Conservation (phyloP, 1,140 invertebrate genomes). For the Leguminivora glycinivorella region DNA sequence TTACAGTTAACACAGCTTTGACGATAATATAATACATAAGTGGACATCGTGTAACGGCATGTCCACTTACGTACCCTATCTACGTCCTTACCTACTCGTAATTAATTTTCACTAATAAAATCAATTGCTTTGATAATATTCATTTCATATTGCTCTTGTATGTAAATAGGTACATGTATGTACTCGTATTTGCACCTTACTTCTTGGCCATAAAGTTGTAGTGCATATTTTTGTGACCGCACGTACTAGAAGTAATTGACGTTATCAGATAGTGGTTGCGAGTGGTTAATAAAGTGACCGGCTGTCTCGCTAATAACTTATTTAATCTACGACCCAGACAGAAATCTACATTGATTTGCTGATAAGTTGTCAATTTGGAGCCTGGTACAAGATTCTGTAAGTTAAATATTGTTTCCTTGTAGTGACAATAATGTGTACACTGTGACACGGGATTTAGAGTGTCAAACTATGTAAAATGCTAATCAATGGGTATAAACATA, state of each 20-base stretch:
- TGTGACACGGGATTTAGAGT: too few species aligned
- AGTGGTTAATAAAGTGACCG: conserved; percentile 13
- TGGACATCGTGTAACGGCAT: background rate
- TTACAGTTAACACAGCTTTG: background rate
- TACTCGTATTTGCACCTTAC: background rate
- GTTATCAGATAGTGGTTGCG: conserved; percentile 18
- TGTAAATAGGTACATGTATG: background rate
- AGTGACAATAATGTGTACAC: background rate
- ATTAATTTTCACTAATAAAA: background rate
- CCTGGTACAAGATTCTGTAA: conserved; percentile 10
- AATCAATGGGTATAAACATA: background rate
- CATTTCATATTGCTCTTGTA: background rate
- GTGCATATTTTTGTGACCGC: background rate
- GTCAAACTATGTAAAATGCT: background rate
- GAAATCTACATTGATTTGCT: conserved; percentile 26
- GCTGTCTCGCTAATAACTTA: conserved; percentile 15
- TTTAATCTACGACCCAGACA: conserved; percentile 13
- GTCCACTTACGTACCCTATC: background rate
- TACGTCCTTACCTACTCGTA: background rate
- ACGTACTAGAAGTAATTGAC: conserved; percentile 16
- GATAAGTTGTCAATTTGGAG: conserved; percentile 22
- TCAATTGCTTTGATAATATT: background rate
- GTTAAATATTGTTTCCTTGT: conserved; percentile 10
- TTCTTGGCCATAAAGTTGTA: background rate
- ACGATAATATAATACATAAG: background rate